Evolutionary conservation across 2,797 vertebrate species (phyloP), one percentile per base, ranked within the genome.

Genomic region (Sorex maritimensis): DNA sequence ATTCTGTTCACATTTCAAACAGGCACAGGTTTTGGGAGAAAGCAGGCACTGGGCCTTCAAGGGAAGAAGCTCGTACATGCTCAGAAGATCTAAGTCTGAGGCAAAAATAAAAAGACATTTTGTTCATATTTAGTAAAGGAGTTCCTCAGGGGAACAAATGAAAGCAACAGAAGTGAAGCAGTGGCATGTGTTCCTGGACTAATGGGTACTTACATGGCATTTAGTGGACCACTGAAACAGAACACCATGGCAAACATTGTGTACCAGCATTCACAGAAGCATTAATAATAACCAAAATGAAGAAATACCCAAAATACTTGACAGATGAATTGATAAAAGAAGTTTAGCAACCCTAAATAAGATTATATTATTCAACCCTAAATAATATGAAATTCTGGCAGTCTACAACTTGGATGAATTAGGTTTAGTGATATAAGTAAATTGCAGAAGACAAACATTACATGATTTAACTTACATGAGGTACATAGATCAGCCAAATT

Each of bases 391-490:
- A 83, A 90, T 68, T 77, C 8, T 72, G n/a, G 44, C 41, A 12
- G 4, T 15, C 11, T 44, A 65, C 19, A 49, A 44, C 13, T 67
- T 52, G 55, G n/a, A 82, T 88, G 6, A 92, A 84, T 79, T 69
- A 52, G 2, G 6, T 23, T 30, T 80, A 92, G 24, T 85, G 34
- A 92, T 86, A 72, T 61, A 75, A 92, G 28, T 9, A 44, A 88
- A 44, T 52, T 38, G 86, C 26, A 34, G 78, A 69, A 67, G 15
- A 7, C 24, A 78, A 34, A 26, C 74, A 49, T 5, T 86, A 7
- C 58, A 71, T 58, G 13, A 71, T 72, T 67, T 30, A 49, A 78
- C 41, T 58, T 81, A 30, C 9, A 81, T n/a, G 12, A 24, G 41
- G 23, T 55, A 86, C 15, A 14, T 81, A 68, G 6, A 30, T 14